phyloP scores from a whole-genome alignment of 2,113 vertebrate genomes.

The Vanacampus margaritifer region DNA sequence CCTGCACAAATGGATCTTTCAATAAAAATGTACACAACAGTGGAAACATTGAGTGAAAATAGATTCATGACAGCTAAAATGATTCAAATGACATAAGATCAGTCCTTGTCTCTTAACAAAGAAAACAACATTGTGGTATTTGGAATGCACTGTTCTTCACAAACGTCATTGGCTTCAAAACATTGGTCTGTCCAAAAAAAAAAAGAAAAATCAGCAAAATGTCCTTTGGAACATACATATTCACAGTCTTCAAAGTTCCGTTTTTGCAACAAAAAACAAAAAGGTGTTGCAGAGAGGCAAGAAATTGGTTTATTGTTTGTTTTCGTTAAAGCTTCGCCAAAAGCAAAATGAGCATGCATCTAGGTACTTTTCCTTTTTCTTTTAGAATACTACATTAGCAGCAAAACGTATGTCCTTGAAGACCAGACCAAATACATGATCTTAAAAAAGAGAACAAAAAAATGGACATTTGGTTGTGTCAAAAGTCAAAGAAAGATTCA shows the following conservation, averaged over 20 bases:
- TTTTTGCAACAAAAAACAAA: conserved; percentile 86
- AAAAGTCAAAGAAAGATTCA: conserved; percentile 77
- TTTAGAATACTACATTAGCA: conserved; percentile 86
- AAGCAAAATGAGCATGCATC: conserved; percentile 86
- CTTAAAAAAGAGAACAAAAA: conserved; percentile 45
- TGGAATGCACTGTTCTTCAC: conserved; percentile 87
- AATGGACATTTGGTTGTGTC: conserved; percentile 75
- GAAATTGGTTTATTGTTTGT: conserved; percentile 82
- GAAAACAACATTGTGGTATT: conserved; percentile 73
- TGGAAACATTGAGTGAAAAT: conserved; percentile 71
- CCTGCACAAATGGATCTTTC: conserved; percentile 64
- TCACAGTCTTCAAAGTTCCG: conserved; percentile 98
- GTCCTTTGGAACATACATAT: conserved; percentile 83
- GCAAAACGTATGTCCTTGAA: conserved; percentile 84
- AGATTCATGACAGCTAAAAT: conserved; percentile 70
- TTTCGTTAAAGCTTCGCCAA: conserved; percentile 87
- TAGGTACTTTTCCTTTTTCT: conserved; percentile 71
- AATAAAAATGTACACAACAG: conserved; percentile 89
- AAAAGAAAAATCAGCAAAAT: conserved; percentile 74
- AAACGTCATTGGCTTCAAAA: conserved; percentile 81
- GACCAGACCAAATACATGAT: conserved; percentile 82
- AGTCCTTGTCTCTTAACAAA: conserved; percentile 78
- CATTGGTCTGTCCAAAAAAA: conserved; percentile 79
- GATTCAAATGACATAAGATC: conserved; percentile 75
- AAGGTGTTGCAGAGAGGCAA: conserved; percentile 78